phyloP scores from a whole-genome alignment of 35 echinoderm and acorn worm genomes.

The Lytechinus pictus region DNA sequence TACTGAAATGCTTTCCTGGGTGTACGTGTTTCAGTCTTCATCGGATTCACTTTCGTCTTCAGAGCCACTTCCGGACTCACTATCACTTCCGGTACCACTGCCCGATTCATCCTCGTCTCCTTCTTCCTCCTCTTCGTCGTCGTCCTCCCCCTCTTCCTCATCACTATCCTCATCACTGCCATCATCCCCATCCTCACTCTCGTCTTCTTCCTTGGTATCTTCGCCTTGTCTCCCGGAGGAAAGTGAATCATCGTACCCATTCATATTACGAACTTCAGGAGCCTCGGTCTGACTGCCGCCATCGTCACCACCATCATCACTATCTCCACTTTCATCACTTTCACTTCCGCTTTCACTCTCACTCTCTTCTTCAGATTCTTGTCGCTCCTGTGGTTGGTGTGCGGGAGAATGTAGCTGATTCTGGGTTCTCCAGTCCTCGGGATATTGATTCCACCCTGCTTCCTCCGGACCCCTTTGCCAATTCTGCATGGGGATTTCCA shows the following conservation, averaged over 20 bases:
- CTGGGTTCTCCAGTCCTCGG: not conserved
- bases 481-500: not conserved
- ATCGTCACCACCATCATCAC: not conserved
- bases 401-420: not conserved
- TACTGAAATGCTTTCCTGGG: not conserved
- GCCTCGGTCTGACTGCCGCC: not conserved
- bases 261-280: not conserved
- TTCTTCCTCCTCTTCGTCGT: not conserved
- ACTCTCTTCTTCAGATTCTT: not conserved
- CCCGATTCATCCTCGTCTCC: not conserved
- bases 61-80: constrained; percentile 28
- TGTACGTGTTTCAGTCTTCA: not conserved
- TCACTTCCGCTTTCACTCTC: constrained; percentile 27
- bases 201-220: not conserved
- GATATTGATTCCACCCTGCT: not conserved
- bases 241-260: not conserved
- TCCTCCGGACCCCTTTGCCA: not conserved
- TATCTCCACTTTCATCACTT: not conserved
- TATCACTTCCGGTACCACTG: not conserved
- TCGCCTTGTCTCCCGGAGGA: not conserved
- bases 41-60: constrained; percentile 25
- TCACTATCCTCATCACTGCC: not conserved
- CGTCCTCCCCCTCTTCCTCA: not conserved
- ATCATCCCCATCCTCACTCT: not conserved
- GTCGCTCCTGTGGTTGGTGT: not conserved